Evolutionary conservation across 2,797 vertebrate genomes (phyloP).

Genomic region (Pseudomugil tenellus): DNA sequence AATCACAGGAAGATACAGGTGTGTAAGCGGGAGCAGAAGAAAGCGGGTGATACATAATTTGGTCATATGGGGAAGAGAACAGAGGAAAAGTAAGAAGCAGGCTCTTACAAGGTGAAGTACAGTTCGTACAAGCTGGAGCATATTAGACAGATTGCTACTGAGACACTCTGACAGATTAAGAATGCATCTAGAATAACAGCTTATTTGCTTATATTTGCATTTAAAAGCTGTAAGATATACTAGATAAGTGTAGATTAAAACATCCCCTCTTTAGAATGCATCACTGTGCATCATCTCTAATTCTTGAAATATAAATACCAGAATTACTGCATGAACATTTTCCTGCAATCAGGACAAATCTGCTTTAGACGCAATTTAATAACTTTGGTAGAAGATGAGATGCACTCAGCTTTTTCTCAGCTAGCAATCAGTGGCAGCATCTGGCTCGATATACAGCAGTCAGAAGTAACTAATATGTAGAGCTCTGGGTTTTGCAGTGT

Average conservation of each 20-base stretch:
- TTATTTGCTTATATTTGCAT: constrained; percentile 1
- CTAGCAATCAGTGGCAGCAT: constrained; percentile 31
- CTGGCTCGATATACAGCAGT: constrained; percentile 17
- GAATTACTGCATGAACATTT: neutral
- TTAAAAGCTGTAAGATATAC: constrained; percentile 8
- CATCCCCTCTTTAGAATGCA: neutral
- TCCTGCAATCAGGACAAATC: constrained; percentile 11
- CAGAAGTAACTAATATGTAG: constrained; percentile 5
- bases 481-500: neutral
- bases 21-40: constrained; percentile 27
- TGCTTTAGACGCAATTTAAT: constrained; percentile 10
- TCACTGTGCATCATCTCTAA: neutral
- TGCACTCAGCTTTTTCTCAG: constrained; percentile 20
- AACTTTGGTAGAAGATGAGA: constrained; percentile 27
- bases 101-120: constrained; percentile 50
- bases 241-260: neutral
- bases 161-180: constrained; percentile 24
- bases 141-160: constrained; percentile 38
- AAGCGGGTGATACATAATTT: constrained; percentile 54
- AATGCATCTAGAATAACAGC: constrained; percentile 5
- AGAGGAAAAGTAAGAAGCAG: constrained; percentile 38
- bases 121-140: constrained; percentile 37
- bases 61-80: constrained; percentile 17
- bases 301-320: constrained; percentile 3
- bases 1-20: constrained; percentile 45